Conservation (phyloP, 2,797 vertebrate genomes). For the Phrynocephalus forsythii region DNA sequence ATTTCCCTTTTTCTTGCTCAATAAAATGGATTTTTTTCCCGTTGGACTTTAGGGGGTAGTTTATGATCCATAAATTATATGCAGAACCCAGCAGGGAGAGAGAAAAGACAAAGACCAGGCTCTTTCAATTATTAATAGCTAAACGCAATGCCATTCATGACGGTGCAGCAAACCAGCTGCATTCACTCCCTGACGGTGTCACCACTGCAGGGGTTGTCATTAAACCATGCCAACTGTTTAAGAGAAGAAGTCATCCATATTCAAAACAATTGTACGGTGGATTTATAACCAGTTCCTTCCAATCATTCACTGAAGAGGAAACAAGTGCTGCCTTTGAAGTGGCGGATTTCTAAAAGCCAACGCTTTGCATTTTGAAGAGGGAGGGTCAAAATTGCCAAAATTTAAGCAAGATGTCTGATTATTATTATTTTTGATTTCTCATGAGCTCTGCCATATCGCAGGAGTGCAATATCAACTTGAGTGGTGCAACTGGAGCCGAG, state of each 20-base stretch:
- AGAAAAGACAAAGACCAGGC: conserved; percentile 66
- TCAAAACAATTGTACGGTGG: conserved; percentile 64
- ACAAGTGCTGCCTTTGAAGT: conserved; percentile 57
- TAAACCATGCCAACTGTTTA: conserved; percentile 65
- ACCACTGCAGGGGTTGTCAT: conserved; percentile 66
- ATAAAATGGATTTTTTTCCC: conserved; percentile 52
- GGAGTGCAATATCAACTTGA: conserved; percentile 51
- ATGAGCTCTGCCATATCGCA: background rate
- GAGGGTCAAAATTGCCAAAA: conserved; percentile 54
- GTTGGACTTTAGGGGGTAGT: conserved; percentile 52
- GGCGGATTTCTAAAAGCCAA: conserved; percentile 60
- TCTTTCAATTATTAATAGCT: conserved; percentile 78
- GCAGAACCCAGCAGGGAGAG: conserved; percentile 69
- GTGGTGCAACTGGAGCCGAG: conserved; percentile 54
- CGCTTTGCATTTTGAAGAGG: conserved; percentile 55
- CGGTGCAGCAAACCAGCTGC: conserved; percentile 59
- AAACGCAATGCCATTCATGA: conserved; percentile 72
- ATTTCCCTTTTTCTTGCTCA: conserved; percentile 19
- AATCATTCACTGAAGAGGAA: conserved; percentile 63
- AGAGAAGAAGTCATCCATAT: conserved; percentile 69
- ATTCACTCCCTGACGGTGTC: conserved; percentile 61
- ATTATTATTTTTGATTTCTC: conserved; percentile 53
- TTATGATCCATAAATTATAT: conserved; percentile 79
- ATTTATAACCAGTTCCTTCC: conserved; percentile 70
- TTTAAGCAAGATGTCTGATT: conserved; percentile 67